Evolutionary conservation across 23 tunicate species (phyloP).

Genomic region (Phallusia fumigata): DNA sequence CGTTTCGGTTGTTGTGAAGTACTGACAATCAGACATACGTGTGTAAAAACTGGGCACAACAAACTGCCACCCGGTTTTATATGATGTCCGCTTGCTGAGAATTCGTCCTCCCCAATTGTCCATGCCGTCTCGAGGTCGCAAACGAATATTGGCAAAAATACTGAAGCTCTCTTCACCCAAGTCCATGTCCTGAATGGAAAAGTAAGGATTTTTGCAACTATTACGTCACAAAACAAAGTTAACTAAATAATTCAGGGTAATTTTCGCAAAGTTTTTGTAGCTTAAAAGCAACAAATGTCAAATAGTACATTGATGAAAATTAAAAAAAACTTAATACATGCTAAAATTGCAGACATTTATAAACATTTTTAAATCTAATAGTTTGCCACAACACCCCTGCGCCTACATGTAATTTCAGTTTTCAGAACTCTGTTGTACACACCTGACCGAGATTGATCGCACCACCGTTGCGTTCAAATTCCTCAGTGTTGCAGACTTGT

Average conservation of each 20-base stretch:
- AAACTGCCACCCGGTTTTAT: constrained; percentile 41
- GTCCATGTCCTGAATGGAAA: constrained; percentile 29
- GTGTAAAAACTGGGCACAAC: constrained; percentile 37
- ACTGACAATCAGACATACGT: constrained; percentile 24
- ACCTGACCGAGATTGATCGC: constrained; percentile 23
- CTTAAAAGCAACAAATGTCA: too few relatives aligned
- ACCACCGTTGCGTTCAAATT: constrained; percentile 20
- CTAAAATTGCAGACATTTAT: too few relatives aligned
- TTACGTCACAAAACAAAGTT: too few relatives aligned
- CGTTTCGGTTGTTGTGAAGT: too few relatives aligned
- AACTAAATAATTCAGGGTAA: too few relatives aligned
- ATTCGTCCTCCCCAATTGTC: constrained; percentile 46
- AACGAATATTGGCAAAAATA: constrained; percentile 31
- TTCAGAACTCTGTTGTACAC: too few relatives aligned
- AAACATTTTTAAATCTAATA: too few relatives aligned
- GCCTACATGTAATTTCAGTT: too few relatives aligned
- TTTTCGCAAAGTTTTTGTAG: too few relatives aligned
- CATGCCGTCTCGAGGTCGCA: constrained; percentile 22
- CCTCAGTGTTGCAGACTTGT: constrained; percentile 29
- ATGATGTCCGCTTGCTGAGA: constrained; percentile 34
- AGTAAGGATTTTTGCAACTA: neutral
- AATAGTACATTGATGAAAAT: too few relatives aligned
- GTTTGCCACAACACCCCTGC: too few relatives aligned
- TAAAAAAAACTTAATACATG: too few relatives aligned
- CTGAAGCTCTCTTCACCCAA: constrained; percentile 35